Conservation (phyloP, 2,888 invertebrate genomes). For the Schizaphis graminum region DNA sequence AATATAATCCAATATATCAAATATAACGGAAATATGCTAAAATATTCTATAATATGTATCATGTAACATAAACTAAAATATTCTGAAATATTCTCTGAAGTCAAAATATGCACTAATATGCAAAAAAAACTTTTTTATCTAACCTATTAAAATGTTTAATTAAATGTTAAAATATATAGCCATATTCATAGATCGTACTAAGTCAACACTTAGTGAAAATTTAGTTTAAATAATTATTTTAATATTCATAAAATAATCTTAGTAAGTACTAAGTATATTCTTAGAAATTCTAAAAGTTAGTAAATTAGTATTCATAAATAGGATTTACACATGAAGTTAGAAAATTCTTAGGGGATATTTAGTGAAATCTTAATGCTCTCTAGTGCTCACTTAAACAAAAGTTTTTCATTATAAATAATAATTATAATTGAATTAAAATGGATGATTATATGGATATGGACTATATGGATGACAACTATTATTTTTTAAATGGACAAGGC, state of each 20-base stretch:
- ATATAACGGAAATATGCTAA: too few relatives aligned
- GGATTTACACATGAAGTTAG: slow-evolving; percentile 6
- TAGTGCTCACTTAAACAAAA: neutral
- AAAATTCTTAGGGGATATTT: neutral
- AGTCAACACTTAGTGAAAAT: neutral
- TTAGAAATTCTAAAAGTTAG: slow-evolving; percentile 22
- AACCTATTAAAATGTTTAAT: too few relatives aligned
- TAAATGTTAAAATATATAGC: too few relatives aligned
- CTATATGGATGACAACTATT: neutral
- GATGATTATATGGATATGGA: slow-evolving; percentile 17
- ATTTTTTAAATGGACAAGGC: neutral
- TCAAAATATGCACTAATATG: too few relatives aligned
- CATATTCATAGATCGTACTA: neutral
- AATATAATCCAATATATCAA: too few relatives aligned
- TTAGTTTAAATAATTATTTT: neutral
- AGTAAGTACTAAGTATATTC: slow-evolving; percentile 3
- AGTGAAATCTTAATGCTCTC: neutral
- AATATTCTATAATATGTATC: too few relatives aligned
- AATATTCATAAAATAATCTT: neutral
- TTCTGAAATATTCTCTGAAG: too few relatives aligned
- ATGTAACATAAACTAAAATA: too few relatives aligned
- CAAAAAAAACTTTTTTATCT: too few relatives aligned
- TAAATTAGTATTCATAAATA: slow-evolving; percentile 16
- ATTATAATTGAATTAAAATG: neutral
- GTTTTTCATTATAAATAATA: neutral